Base-by-base conservation (phyloP, 2,888 invertebrate genomes). In the Agrypnus murinus region DNA sequence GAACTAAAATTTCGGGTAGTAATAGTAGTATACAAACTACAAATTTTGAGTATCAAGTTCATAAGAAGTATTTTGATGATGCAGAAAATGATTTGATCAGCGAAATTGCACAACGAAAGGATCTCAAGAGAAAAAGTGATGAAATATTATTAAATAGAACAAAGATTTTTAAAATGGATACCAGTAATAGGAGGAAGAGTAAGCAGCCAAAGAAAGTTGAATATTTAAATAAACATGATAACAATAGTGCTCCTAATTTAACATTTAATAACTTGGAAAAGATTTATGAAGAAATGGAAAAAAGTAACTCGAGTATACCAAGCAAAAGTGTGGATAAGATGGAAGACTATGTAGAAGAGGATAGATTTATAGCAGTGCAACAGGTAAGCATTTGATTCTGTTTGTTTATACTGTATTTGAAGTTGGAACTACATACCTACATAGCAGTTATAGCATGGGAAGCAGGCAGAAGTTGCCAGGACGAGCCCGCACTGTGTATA, bases 171-270 rank as follows among this genome's bases (percentile, higher is more conserved):
- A 83, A 80, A 74, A 75, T 80, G 36, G 81, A 82, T 57, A 76
- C 76, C 32, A 77, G 77, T 2, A 85, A 78, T 69, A 77, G 86
- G 31, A 79, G 86, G 19, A 87, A 87, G 74, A 85, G 75, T 74
- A 84, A 81, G 50, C 82, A 83, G 70, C 86, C 86, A 12, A 84
- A 85, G 72, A 84, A 83, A 78, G 75, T 86, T n/a, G 65, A 50
- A 40, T 32, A 38, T 59, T 31, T 8, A 5, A 43, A n/a, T 12
- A 55, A 43, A 12, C 4, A 5, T 7, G 36, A 65, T 17, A 14
- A 19, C 25, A 36, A 9, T 9, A 25, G 36, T 36, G 6, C 6
- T 12, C 48, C 66, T 31, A 57, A 53, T 57, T 36, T 68, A 5
- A 68, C 62, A 3, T 66, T 71, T 12, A 81, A 80, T 32, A 76